Conservation (phyloP, 2,888 invertebrate species). For the Cheilosia grossa region DNA sequence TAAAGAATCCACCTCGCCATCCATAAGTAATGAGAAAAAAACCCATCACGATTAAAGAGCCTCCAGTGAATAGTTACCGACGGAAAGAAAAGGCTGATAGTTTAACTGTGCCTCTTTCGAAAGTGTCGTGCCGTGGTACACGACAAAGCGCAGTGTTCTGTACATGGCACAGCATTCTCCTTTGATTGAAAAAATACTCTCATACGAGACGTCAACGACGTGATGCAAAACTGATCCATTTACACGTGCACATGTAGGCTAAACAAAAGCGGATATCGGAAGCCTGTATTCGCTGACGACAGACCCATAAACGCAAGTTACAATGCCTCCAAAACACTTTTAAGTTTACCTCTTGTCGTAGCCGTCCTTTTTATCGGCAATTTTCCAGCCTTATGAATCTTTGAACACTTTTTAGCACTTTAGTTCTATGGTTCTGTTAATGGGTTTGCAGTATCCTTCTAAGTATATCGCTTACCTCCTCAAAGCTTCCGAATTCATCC, state of each 20-base stretch:
- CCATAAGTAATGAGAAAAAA: conserved; percentile 58
- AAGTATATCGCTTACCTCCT: conserved; percentile 52
- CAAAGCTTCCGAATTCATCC: conserved; percentile 30
- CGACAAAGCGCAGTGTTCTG: conserved; percentile 28
- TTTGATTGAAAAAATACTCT: conserved; percentile 41
- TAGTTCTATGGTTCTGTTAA: conserved; percentile 78
- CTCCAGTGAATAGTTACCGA: conserved; percentile 52
- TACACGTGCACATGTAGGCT: conserved; percentile 62
- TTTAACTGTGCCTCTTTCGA: conserved; percentile 20
- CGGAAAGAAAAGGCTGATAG: conserved; percentile 19
- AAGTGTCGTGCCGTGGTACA: conserved; percentile 19
- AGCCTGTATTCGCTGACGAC: conserved; percentile 45
- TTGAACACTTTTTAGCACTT: conserved; percentile 82
- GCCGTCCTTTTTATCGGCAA: conserved; percentile 69
- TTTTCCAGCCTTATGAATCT: conserved; percentile 80
- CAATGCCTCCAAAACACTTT: conserved; percentile 54
- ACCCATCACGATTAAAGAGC: conserved; percentile 65
- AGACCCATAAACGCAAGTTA: conserved; percentile 67
- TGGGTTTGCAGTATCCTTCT: conserved; percentile 73
- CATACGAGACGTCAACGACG: conserved; percentile 2
- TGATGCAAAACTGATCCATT: conserved; percentile 63
- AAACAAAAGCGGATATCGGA: conserved; percentile 60
- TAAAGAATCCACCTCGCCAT: conserved; percentile 22
- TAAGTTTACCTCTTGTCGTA: conserved; percentile 30
- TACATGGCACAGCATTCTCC: conserved; percentile 6